Percentiles rank a stretch among this genome's conserved stretches.
These are phyloP conservation scores for Hystrix cristata DNA, from an alignment of 2,113 vertebrate species.

Conservation along the genomic window DNA sequence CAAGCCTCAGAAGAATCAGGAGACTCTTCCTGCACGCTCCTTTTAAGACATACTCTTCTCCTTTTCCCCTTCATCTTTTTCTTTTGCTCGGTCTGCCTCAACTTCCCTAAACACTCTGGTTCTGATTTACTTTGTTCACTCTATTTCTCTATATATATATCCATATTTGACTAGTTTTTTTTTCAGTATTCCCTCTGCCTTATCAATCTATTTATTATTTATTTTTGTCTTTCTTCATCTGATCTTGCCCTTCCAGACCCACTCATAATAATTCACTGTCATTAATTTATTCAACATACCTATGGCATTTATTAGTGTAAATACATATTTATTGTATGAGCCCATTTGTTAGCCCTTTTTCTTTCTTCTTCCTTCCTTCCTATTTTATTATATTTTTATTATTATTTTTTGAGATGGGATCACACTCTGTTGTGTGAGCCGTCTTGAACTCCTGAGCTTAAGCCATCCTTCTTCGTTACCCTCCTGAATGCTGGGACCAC, in stretches of 20 bases:
- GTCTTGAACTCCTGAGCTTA: neutral
- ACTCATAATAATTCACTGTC: neutral
- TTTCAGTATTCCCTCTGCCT: neutral
- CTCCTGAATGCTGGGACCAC: neutral
- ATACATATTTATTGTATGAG: neutral
- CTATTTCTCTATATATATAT: neutral
- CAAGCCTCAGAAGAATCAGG: neutral
- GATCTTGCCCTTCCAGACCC: neutral
- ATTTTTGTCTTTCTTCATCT: neutral
- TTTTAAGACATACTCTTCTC: neutral
- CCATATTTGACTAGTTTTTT: neutral
- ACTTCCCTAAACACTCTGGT: neutral
- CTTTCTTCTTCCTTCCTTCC: neutral
- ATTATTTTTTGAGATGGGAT: neutral
- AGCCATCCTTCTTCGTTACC: neutral
- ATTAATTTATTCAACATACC: neutral
- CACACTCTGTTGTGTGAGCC: neutral
- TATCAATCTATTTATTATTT: neutral
- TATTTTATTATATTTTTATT: neutral
- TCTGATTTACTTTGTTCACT: neutral
- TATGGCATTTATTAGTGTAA: neutral
- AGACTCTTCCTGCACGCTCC: neutral
- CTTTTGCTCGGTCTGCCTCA: neutral
- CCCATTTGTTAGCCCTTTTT: neutral
- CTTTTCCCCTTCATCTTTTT: neutral